Conservation (phyloP, 2,113 vertebrate species). For the Telmatochromis brichardi region DNA sequence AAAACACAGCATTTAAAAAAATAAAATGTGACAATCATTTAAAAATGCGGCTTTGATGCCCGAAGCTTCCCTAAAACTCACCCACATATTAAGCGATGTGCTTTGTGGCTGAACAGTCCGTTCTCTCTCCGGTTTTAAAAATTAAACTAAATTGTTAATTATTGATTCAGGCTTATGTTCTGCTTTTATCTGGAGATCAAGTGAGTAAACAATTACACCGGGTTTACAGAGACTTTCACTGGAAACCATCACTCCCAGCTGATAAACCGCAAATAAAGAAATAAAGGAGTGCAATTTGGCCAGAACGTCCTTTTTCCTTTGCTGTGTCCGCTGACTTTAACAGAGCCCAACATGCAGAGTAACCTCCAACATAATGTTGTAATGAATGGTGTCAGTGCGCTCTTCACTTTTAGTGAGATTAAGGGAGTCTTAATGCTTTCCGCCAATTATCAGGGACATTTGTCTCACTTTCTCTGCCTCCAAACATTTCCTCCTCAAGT, state of each 20-base stretch:
- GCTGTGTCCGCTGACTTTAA: fast-evolving
- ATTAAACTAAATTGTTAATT: neutral
- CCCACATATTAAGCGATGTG: neutral
- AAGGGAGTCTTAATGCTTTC: neutral
- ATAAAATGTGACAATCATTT: neutral
- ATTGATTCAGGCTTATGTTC: neutral
- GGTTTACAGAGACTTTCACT: neutral
- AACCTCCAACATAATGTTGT: neutral
- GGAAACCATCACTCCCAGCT: neutral
- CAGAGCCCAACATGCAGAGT: neutral
- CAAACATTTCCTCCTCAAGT: no score
- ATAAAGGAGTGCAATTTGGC: neutral
- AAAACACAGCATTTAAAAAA: neutral
- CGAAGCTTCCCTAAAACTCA: neutral
- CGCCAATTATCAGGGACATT: neutral
- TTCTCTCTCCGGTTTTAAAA: neutral
- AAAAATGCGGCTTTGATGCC: neutral
- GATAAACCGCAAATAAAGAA: neutral
- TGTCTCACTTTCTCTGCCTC: neutral
- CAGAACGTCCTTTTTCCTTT: neutral
- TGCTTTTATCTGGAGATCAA: neutral
- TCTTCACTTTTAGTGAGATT: neutral
- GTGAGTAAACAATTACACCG: neutral
- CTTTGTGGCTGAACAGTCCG: neutral
- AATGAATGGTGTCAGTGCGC: neutral